Percentiles rank a stretch among this genome's conserved stretches.
phyloP scores from a whole-genome alignment of 2,888 invertebrate genomes.

The Tiliacea aurago region DNA sequence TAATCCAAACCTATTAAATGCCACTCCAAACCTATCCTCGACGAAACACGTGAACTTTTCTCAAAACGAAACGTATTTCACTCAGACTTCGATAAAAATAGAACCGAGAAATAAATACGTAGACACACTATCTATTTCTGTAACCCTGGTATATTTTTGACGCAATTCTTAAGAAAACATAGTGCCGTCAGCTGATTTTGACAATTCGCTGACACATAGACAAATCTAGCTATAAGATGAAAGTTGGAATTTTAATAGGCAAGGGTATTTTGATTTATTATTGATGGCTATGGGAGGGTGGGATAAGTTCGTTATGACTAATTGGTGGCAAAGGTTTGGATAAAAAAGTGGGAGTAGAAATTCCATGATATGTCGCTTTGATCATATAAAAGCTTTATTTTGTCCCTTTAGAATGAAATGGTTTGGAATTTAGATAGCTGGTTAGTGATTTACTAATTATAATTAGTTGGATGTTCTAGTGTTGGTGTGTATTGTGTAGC shows the following conservation, averaged over 20 bases:
- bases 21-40: constrained; percentile 33
- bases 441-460: neutral
- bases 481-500: too few relatives aligned
- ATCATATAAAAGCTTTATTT: neutral
- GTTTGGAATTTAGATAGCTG: neutral
- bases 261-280: constrained; percentile 10
- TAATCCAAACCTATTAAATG: constrained; percentile 43
- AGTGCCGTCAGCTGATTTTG: constrained; percentile 73
- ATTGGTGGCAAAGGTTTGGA: constrained; percentile 3
- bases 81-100: constrained; percentile 61
- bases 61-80: constrained; percentile 46
- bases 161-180: constrained; percentile 69
- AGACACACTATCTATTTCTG: constrained; percentile 68
- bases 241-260: constrained; percentile 56
- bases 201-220: constrained; percentile 70
- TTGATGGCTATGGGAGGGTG: constrained; percentile 24
- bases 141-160: constrained; percentile 68
- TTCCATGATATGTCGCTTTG: neutral
- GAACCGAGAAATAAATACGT: constrained; percentile 67
- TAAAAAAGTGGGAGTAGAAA: neutral
- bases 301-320: constrained; percentile 4
- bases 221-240: constrained; percentile 61
- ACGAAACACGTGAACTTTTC: constrained; percentile 41
- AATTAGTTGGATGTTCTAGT: too few relatives aligned
- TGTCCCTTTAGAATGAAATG: neutral